Evolutionary conservation across 30 jellyfish, hydroid and myxozoan species (phyloP).

Genomic region (Hydractinia symbiolongicarpus): DNA sequence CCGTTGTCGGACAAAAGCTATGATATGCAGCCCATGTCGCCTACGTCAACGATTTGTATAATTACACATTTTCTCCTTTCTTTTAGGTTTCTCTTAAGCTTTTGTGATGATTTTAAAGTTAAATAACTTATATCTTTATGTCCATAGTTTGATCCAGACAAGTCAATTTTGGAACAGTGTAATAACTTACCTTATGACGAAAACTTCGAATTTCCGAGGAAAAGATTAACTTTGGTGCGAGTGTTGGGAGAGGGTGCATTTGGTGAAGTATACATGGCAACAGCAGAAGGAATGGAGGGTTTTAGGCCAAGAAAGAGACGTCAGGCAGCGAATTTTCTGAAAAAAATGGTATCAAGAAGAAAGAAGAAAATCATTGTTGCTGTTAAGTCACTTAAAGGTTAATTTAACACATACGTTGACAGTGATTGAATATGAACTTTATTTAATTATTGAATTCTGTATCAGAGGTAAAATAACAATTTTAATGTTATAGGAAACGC

Average conservation of each 20-base stretch:
- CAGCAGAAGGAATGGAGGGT: background rate
- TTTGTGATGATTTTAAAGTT: too few relatives aligned
- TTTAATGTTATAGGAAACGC: too few relatives aligned
- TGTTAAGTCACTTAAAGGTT: conserved; percentile 19
- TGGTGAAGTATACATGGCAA: conserved; percentile 4
- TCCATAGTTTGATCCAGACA: conserved; percentile 14
- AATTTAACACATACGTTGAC: too few relatives aligned
- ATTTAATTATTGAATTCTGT: too few relatives aligned
- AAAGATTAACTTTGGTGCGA: background rate
- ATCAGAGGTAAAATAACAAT: too few relatives aligned
- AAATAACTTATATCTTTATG: too few relatives aligned
- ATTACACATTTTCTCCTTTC: too few relatives aligned
- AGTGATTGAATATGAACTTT: too few relatives aligned
- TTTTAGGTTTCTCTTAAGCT: too few relatives aligned
- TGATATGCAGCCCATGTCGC: too few relatives aligned
- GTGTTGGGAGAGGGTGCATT: conserved; percentile 18
- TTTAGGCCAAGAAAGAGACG: background rate
- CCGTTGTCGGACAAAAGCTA: too few relatives aligned
- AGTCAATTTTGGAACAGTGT: conserved; percentile 20
- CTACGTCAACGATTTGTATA: too few relatives aligned
- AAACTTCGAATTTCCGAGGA: conserved; percentile 20
- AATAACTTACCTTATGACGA: conserved; percentile 13
- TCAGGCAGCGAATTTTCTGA: background rate
- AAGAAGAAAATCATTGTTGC: conserved; percentile 12
- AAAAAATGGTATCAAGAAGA: background rate